Base-by-base conservation (phyloP, 2,797 vertebrate genomes). In the Kryptopterus vitreolus region DNA sequence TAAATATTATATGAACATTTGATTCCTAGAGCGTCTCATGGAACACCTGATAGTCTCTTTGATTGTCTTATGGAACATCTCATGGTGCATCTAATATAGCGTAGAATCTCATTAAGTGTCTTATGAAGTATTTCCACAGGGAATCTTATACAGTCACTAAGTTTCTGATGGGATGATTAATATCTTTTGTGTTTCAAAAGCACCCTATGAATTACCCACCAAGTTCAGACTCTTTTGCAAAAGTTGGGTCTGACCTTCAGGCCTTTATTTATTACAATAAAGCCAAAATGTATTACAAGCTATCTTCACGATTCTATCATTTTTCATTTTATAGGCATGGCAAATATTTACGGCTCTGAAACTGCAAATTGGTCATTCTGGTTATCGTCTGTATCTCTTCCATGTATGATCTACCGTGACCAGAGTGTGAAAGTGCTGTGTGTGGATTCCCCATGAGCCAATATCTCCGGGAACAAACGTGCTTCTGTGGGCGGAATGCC, bases 361-460 rank as follows among this genome's bases (percentile, higher is more conserved):
- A 55, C 29, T 46, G 15, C 52, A 61, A 0, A 66, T 15, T 61
- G 6, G 13, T 79, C 29, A n/a, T 55, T 84, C 76, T n/a, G 48
- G 16, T 22, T 53, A 33, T 22, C 29, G 20, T 71, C 18, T 53
- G 22, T 86, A 43, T 55, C 68, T 46, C 53, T 69, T 38, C 8
- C 29, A 70, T 75, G 26, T 66, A 58, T 57, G 57, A 18, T 11
- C 11, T 20, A 8, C 73, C 74, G 12, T 68, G 82, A 20, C 3
- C 86, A 94, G 93, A 89, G 48, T 57, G 79, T 13, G 33, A 57
- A 11, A 59, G 20, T 18, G 48, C 78, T 12, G 81, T 71, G 50
- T 92, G 84, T 77, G 94, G 94, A 58, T 94, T 95, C 88, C 94
- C 94, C 78, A 89, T 95, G 90, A 94, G 94, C 81, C 91, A 83